Evolutionary conservation across 2,888 invertebrate genomes (phyloP), one percentile per base, ranked within the genome.

Genomic region (Bursaphelenchus okinawaensis): DNA sequence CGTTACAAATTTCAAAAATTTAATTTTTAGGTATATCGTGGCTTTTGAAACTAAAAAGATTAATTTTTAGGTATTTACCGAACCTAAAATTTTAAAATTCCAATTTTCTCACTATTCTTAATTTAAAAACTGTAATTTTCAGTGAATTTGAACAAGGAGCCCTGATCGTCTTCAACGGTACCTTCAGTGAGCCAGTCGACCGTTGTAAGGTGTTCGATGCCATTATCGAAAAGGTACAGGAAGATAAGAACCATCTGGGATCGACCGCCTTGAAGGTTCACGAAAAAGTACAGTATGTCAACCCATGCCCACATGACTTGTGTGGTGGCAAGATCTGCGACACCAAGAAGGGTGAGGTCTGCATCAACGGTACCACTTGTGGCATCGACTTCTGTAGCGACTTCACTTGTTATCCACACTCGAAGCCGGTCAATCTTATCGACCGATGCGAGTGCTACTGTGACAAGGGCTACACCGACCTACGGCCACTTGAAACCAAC

Each of bases 241-340:
- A 31, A 50, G 58, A 52, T 19, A 60, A 60, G 9, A 59, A 55
- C n/a, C 20, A 26, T 19, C 72, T 78, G 28, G 78, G 78, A 31
- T 74, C 76, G 9, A 79, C 80, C 40, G 66, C 70, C 7, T 66
- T 80, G 23, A 69, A 72, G n/a, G 77, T 79, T n/a, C 77, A 78
- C 12, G 62, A 74, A 8, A 80, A 79, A 63, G 75, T 69, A 20
- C 78, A 79, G 16, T 68, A 76, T 55, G 67, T 80, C 20, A 72
- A 79, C 59, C 81, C 80, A 6, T 82, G 82, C 67, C 70, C 64
- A 16, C 56, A 75, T 65, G 67, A 75, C 67, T 51, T 63, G 0
- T 83, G 82, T 63, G 80, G 80, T 31, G 75, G 76, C 31, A 29
- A 69, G 19, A 66, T 70, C 27, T 82, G 82, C 68, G 73, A 74